Percentiles rank a stretch among this genome's conserved stretches.
phyloP scores from a whole-genome alignment of 2,113 vertebrate species.

The Chamaea fasciata region DNA sequence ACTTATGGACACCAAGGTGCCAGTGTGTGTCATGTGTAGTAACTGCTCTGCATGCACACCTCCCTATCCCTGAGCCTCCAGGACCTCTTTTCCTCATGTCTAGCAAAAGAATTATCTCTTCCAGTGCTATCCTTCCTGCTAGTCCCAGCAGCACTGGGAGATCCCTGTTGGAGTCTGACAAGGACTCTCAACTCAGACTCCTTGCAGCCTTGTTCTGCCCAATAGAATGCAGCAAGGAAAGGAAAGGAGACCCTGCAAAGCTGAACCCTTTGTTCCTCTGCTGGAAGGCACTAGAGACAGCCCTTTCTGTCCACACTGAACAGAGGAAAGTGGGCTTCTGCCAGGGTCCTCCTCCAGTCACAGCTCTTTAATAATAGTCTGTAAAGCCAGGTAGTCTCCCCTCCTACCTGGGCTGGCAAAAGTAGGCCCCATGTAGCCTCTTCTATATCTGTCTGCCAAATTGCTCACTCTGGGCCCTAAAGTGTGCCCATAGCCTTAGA shows the following conservation, averaged over 20 bases:
- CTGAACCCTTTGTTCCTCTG: background rate
- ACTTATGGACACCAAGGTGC: background rate
- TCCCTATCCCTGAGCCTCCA: background rate
- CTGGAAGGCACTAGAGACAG: background rate
- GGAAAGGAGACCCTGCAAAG: background rate
- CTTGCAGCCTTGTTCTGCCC: background rate
- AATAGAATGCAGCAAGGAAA: background rate
- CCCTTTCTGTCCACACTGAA: background rate
- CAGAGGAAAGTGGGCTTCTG: background rate
- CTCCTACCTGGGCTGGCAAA: background rate
- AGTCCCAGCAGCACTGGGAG: background rate
- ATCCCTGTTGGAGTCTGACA: background rate
- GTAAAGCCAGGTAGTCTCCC: background rate
- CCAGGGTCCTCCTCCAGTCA: background rate
- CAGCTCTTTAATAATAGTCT: background rate
- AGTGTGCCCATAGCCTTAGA: background rate
- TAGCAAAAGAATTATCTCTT: background rate
- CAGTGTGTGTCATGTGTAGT: background rate
- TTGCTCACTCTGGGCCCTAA: background rate
- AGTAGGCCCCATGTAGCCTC: background rate
- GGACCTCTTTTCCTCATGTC: background rate
- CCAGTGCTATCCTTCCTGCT: background rate
- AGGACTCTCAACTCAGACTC: background rate
- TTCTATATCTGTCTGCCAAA: background rate
- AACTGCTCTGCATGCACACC: background rate